Evolutionary conservation across 2,113 vertebrate genomes (phyloP).

Genomic region (Perccottus glenii): DNA sequence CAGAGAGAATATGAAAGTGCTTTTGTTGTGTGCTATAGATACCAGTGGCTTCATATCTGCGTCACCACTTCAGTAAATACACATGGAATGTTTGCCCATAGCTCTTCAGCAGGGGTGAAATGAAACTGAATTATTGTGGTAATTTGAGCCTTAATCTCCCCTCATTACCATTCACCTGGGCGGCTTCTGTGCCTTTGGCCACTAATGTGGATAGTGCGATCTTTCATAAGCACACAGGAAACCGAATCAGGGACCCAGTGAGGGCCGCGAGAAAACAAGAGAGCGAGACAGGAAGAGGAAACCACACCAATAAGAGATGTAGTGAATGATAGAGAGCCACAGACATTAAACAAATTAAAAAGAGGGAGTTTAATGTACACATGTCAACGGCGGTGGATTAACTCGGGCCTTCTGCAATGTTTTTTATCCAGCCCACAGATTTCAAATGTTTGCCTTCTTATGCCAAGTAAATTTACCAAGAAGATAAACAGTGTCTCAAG

Average conservation of each 20-base stretch:
- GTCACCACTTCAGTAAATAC: neutral
- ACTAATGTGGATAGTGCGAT: constrained; percentile 6
- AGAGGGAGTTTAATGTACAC: neutral
- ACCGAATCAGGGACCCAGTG: neutral
- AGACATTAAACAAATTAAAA: neutral
- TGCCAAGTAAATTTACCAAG: no score
- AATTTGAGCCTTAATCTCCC: constrained; percentile 29
- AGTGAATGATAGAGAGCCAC: neutral
- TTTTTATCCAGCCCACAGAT: no score
- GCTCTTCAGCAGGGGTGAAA: constrained; percentile 18
- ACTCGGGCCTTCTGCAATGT: no score
- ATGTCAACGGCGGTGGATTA: neutral
- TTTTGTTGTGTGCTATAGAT: constrained; percentile 8
- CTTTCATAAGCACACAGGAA: constrained; percentile 3
- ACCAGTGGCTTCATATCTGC: constrained; percentile 22
- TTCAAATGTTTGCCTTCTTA: no score
- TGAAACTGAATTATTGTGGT: constrained; percentile 38
- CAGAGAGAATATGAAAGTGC: constrained; percentile 16
- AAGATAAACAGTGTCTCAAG: no score
- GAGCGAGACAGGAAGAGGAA: neutral
- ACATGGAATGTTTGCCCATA: neutral
- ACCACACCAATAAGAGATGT: neutral
- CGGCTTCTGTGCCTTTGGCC: constrained; percentile 7
- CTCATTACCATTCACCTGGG: constrained; percentile 61
- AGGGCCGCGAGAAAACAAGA: neutral